Conservation (phyloP, 2,113 vertebrate genomes). For the Phocoena phocoena region DNA sequence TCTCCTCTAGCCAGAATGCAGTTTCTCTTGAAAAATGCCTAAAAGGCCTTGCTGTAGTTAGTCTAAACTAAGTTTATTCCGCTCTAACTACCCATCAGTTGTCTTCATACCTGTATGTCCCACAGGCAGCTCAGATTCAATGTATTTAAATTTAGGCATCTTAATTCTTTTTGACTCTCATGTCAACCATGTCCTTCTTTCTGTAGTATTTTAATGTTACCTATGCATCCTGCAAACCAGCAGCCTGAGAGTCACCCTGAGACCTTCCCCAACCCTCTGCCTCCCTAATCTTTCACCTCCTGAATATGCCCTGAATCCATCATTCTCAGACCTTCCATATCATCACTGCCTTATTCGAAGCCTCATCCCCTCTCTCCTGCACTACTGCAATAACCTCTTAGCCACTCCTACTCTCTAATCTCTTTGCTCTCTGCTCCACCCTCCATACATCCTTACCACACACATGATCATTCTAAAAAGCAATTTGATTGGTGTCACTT, state of each 20-base stretch:
- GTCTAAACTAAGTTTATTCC: not conserved
- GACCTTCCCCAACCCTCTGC: not conserved
- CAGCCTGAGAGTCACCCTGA: not conserved
- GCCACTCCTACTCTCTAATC: not conserved
- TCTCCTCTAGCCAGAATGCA: not conserved
- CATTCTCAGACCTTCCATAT: not conserved
- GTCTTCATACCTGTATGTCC: not conserved
- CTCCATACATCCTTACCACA: not conserved
- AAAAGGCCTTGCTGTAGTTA: not conserved
- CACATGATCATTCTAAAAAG: not conserved
- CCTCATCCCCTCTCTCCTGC: not conserved
- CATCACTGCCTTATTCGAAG: not conserved
- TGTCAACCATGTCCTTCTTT: not conserved
- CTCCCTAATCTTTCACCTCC: not conserved
- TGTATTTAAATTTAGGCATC: not conserved
- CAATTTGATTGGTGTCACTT: not conserved
- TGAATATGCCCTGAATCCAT: not conserved
- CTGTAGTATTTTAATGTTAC: not conserved
- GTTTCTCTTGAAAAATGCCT: not conserved
- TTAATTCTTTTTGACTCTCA: not conserved
- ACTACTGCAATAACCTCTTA: not conserved
- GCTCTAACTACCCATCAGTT: not conserved
- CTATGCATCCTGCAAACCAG: not conserved
- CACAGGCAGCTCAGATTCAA: not conserved
- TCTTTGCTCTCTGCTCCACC: not conserved